A percentile compares a stretch with the other conserved stretches of the same genome.
Conservation (phyloP, 2,888 invertebrate species). For the Cheilosia urbana region DNA sequence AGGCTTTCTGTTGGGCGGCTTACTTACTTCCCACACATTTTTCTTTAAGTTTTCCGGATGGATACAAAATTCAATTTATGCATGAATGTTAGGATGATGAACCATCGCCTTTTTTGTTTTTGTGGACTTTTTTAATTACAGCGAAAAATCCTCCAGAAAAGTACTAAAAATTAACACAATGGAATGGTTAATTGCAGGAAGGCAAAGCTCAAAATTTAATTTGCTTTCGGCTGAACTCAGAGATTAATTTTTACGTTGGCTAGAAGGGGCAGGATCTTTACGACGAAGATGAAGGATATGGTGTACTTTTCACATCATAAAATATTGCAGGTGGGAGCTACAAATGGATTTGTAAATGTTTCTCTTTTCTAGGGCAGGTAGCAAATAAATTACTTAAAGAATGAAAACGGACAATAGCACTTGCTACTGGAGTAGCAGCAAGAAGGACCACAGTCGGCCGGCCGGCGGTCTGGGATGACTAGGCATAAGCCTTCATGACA, state of each 20-base stretch:
- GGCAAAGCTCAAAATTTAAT: conserved; percentile 38
- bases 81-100: conserved; percentile 33
- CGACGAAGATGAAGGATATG: background rate
- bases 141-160: conserved; percentile 2
- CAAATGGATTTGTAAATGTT: no score
- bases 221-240: background rate
- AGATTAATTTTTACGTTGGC: background rate
- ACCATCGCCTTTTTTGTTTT: conserved; percentile 28
- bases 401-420: no score
- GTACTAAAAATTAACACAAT: conserved; percentile 5
- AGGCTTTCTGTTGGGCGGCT: background rate
- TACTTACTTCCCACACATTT: background rate
- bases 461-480: no score
- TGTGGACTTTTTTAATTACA: conserved; percentile 35
- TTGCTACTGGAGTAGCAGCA: no score
- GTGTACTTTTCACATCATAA: no score
- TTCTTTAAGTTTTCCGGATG: background rate
- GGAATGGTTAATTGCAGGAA: conserved; percentile 27
- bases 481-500: no score
- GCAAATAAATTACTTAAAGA: no score
- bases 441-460: no score
- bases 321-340: no score
- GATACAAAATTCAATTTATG: conserved; percentile 40
- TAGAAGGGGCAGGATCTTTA: background rate
- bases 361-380: no score